Evolutionary conservation across 1,140 invertebrate species (phyloP).

Genomic region (Euglossa dilemma): DNA sequence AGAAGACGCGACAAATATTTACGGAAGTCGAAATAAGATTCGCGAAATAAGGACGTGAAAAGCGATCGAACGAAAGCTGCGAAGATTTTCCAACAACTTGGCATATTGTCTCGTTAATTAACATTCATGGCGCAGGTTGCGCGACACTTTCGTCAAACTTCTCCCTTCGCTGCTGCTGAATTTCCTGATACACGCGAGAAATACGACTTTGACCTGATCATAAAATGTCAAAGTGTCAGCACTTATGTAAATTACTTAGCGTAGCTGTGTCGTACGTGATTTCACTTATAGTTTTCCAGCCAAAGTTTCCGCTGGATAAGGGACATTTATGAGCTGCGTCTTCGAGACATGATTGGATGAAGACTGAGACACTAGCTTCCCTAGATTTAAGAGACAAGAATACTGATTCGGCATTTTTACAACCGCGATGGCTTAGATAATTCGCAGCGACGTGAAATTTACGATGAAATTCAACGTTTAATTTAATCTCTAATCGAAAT

Average conservation of each 20-base stretch:
- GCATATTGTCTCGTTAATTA: conserved; percentile 16
- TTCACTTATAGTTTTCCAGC: background rate
- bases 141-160: conserved; percentile 1
- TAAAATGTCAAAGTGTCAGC: conserved; percentile 2
- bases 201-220: background rate
- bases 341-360: too few species aligned
- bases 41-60: background rate
- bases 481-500: too few species aligned
- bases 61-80: background rate
- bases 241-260: conserved; percentile 9
- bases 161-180: background rate
- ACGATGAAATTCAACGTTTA: too few species aligned
- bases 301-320: too few species aligned
- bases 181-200: background rate
- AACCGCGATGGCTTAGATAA: too few species aligned
- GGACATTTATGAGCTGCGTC: background rate
- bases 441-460: too few species aligned
- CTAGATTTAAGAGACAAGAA: too few species aligned
- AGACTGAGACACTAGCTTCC: background rate
- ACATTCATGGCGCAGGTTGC: conserved; percentile 7
- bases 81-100: background rate
- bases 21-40: background rate
- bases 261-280: background rate
- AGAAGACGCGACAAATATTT: too few species aligned
- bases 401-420: too few species aligned